Evolutionary conservation across 2,113 vertebrate species (phyloP), one percentile per base, ranked within the genome.

Genomic region (Amia ocellicauda): DNA sequence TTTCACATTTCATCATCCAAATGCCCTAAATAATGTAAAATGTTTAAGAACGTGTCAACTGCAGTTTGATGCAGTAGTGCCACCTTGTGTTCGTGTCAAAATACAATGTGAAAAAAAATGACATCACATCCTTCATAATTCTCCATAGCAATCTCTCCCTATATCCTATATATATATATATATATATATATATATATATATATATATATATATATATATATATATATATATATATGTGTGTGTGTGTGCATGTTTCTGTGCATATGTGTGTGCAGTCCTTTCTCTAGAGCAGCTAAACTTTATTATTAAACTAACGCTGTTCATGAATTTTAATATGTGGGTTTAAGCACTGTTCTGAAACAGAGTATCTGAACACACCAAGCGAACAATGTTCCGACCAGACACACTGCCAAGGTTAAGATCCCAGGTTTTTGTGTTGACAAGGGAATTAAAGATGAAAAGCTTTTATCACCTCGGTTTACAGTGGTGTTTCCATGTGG

Each of bases 381-480:
- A 2, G 1, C 2, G 11, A 36, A 36, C 31, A 36, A 36, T 36
- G 31, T 36, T 36, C 11, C 5, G 1, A 36, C 5, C 31, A 13
- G n/a, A 47, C 3, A 14, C 43, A 47, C 16, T 17, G 43, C 43
- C n/a, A 47, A 47, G 43, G 43, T 3, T 47, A 47, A 47, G 43
- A 47, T 47, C 43, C 13, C 13, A 47, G 13, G 31, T 36, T 11
- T 36, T 36, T 36, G 31, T 36, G 31, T 10, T 36, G 31, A 10
- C 31, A 36, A 36, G 31, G 31, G 31, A 36, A 7, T 36, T 36
- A 36, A 10, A 10, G 31, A 36, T 4, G 75, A 74, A 67, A 55
- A 3, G 58, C 45, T 64, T 77, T 78, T 75, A 77, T 80, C 66
- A 27, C 3, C 16, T 64, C 69, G 72, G 63, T 75, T 79, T 70